Base-by-base conservation (phyloP, 2,797 vertebrate species). In the Falco naumanni region DNA sequence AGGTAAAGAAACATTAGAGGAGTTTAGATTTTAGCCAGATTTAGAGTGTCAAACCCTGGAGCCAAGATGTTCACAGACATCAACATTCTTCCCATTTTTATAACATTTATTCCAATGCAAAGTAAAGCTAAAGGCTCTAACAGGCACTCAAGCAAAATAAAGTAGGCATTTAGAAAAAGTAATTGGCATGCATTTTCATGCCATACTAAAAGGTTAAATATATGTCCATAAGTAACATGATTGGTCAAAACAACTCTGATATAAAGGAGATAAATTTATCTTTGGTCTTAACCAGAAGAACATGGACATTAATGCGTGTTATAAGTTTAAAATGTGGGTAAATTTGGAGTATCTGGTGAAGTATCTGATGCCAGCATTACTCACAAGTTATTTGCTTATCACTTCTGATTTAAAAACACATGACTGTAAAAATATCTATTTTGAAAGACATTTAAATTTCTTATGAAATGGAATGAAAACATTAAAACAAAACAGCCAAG, bases 11-110 rank as follows among this genome's bases (percentile, higher is more conserved):
- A 80, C 31, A 51, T 81, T 90, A 83, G 84, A 82, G 75, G 75
- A 83, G 37, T 89, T 85, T 63, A 85, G 78, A 94, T 87, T 90
- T 93, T 77, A 95, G 69, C 57, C 86, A 92, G 78, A 93, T 89
- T 89, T 89, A 80, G n/a, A 45, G 65, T 91, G 64, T 91, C 88
- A 87, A 48, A 95, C 41, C 78, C 90, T 33, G 34, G 28, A 95
- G 64, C 68, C 80, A 78, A 93, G 86, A 41, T n/a, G 84, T 92
- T 95, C 75, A 22, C 43, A 75, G 68, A 80, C 75, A 89, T 90
- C 81, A 93, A 69, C 14, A 37, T 61, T 90, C 60, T 95, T 93
- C 71, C 70, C 29, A 77, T 34, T 95, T 96, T 57, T 57, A 10
- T 50, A 90, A 77, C 41, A 51, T 74, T 76, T 79, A 90, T 93